Conservation (phyloP, 2,797 vertebrate species). For the Scolopax bukidnonensis region DNA sequence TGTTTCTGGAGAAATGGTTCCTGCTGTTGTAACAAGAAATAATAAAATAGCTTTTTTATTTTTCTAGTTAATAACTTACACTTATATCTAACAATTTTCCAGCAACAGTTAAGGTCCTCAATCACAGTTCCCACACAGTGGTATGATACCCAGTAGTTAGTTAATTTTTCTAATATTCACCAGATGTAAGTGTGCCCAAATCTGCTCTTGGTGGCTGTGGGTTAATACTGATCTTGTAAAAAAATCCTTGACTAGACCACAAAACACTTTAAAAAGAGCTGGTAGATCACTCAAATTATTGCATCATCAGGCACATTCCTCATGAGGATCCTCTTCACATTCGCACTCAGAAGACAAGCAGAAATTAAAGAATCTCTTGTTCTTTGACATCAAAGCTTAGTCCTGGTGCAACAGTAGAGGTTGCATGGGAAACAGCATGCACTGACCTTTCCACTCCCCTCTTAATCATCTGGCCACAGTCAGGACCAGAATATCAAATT, state of each 20-base stretch:
- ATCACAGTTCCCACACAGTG: not conserved
- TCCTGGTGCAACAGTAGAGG: not conserved
- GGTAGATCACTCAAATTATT: not conserved
- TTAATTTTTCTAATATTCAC: not conserved
- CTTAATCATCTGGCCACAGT: not conserved
- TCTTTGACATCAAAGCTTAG: not conserved
- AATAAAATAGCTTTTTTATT: not conserved
- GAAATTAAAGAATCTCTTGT: not conserved
- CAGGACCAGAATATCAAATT: not conserved
- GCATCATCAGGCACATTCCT: not conserved
- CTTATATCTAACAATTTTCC: not conserved
- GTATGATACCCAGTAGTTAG: not conserved
- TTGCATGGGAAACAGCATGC: not conserved
- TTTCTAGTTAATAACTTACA: not conserved
- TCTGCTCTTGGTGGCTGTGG: not conserved
- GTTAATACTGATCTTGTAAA: not conserved
- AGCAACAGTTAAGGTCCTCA: not conserved
- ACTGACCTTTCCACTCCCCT: not conserved
- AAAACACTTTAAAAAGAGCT: not conserved
- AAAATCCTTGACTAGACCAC: not conserved
- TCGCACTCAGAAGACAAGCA: not conserved
- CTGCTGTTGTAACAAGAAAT: not conserved
- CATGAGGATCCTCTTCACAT: not conserved
- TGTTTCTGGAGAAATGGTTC: not conserved
- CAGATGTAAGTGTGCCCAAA: not conserved